Evolutionary conservation across 1,140 invertebrate genomes (phyloP), one percentile per base, ranked within the genome.

Genomic region (Lanistes nyassanus): DNA sequence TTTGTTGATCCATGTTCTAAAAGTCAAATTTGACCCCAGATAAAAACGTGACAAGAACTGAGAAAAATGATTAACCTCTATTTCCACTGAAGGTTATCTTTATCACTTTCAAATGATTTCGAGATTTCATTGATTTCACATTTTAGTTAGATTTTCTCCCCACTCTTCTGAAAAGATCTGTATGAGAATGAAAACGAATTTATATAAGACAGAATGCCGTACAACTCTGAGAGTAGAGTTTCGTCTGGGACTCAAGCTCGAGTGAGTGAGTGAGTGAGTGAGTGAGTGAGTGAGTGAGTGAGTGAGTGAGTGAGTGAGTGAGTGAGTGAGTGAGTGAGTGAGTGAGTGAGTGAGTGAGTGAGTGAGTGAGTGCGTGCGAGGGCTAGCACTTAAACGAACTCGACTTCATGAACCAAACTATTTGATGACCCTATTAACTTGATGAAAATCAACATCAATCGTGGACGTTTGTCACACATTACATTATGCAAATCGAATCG

Each of bases 221-320:
- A 60, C 58, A 60, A 23, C n/a, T 31, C 7, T 31, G 31, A 23
- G 23, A 9, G 23, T 6, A 23, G 6, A 60, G 9, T 11, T 31
- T 23, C 31, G 31, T 60, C n/a, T 55, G n/a, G 13, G 53, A 55
- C n/a, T 55, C 13, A 55, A 55, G n/a, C 13, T n/a, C 31, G 56
- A 26, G 56, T 3, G 56, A 26, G 56, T 3, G 56, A 60, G 56
- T 26, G 56, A 60, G 56, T 26, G 56, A 60, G 56, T 26, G 56
- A 60, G 56, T 26, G 56, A 60, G 56, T 55, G 53, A n/a, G n/a
- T n/a, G n/a, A n/a, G n/a, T n/a, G n/a, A n/a, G n/a, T 26, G 56
- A 60, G 56, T 26, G 56, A 60, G 56, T 26, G 56, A 60, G 56
- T 26, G 21, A 7, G 56, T 26, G 56, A 60, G 56, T 26, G 56